Percentiles rank a stretch among this genome's conserved stretches.
Conservation (phyloP, 1,140 invertebrate species). For the Planococcus citri region DNA sequence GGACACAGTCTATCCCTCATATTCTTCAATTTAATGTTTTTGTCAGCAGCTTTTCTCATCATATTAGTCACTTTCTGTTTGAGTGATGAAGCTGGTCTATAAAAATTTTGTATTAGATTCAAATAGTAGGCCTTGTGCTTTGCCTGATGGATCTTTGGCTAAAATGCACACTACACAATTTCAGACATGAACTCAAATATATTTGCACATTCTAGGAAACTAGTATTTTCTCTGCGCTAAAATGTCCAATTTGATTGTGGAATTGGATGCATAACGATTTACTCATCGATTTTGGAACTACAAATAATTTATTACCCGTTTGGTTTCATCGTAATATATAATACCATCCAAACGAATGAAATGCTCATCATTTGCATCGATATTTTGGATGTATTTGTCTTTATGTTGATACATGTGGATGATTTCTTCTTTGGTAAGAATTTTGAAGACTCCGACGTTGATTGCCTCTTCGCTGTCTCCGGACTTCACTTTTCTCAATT, state of each 20-base stretch:
- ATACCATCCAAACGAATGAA: neutral
- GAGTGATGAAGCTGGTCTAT: too few relatives aligned
- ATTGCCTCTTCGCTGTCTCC: neutral
- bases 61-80: too few relatives aligned
- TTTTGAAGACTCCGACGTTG: neutral
- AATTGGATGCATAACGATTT: neutral
- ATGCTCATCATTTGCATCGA: neutral
- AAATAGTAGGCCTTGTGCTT: too few relatives aligned
- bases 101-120: too few relatives aligned
- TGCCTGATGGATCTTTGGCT: too few relatives aligned
- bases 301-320: neutral
- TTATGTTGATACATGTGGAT: neutral
- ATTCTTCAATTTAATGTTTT: too few relatives aligned
- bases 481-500: too few relatives aligned
- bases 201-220: conserved; percentile 25
- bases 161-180: too few relatives aligned
- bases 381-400: neutral
- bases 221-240: neutral
- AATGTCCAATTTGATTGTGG: conserved; percentile 1
- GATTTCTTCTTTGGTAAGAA: neutral
- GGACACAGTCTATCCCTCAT: too few relatives aligned
- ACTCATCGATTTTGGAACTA: conserved; percentile 9
- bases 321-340: neutral
- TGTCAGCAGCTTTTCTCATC: too few relatives aligned
- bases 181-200: conserved; percentile 24